Evolutionary conservation across 2,797 vertebrate genomes (phyloP).

Genomic region (Rhynchonycteris naso): DNA sequence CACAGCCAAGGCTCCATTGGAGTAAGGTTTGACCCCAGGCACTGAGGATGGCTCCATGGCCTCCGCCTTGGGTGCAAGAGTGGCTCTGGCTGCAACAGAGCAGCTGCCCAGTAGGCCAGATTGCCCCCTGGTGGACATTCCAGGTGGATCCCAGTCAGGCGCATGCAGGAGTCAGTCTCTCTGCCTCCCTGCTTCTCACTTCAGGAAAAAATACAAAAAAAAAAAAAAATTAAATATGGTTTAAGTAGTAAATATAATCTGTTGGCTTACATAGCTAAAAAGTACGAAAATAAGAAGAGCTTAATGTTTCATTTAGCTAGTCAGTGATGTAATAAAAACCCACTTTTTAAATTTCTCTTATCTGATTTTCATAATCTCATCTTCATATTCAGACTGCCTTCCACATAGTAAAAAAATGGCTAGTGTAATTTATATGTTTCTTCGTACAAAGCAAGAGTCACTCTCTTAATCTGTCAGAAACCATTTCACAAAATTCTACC

Average conservation of each 20-base stretch:
- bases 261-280: not conserved
- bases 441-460: constrained; percentile 1
- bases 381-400: not conserved
- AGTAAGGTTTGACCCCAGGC: no score
- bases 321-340: not conserved
- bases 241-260: not conserved
- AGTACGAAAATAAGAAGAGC: not conserved
- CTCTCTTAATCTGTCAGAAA: not conserved
- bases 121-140: no score
- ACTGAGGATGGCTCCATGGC: no score
- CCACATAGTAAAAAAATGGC: not conserved
- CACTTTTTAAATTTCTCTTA: not conserved
- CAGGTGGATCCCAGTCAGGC: no score
- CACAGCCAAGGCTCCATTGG: no score
- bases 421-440: not conserved
- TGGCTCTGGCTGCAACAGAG: no score
- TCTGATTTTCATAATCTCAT: not conserved
- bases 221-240: not conserved
- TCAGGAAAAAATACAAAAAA: no score
- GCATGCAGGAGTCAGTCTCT: no score
- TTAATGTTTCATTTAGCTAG: not conserved
- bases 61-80: no score
- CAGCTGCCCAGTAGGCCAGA: no score
- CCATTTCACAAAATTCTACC: not conserved
- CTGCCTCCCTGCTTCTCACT: no score